Evolutionary conservation across 2,797 vertebrate species (phyloP).

Genomic region (Ispidina picta): DNA sequence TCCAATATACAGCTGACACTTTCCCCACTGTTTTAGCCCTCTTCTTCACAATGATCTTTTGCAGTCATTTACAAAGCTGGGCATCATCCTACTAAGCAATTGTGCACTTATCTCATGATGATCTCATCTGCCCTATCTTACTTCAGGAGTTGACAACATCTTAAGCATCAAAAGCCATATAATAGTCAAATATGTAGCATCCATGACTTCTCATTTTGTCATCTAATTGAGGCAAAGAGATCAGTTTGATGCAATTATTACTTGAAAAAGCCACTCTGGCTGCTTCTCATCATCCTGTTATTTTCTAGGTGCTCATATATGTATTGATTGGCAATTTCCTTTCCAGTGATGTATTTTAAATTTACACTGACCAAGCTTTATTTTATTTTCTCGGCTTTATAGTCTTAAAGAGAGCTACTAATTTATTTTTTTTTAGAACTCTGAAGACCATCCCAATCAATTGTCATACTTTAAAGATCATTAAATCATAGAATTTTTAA

Average conservation of each 20-base stretch:
- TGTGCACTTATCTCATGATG: not conserved
- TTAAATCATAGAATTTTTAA: not conserved
- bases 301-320: not conserved
- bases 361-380: not conserved
- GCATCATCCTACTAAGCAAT: not conserved
- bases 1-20: not conserved
- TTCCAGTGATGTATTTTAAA: not conserved
- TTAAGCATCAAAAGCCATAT: not conserved
- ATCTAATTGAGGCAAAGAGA: not conserved
- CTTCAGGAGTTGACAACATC: not conserved
- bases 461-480: not conserved
- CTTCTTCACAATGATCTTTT: not conserved
- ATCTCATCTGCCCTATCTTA: not conserved
- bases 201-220: not conserved
- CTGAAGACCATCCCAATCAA: not conserved
- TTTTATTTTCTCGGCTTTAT: not conserved
- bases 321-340: not conserved
- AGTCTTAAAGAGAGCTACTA: not conserved
- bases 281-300: not conserved
- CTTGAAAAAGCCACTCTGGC: not conserved
- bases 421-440: not conserved
- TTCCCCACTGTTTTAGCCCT: not conserved
- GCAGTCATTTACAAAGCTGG: not conserved
- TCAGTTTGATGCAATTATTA: not conserved
- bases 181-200: not conserved